Base-by-base conservation (phyloP, 2,113 vertebrate genomes). In the Chloropsis hardwickii region DNA sequence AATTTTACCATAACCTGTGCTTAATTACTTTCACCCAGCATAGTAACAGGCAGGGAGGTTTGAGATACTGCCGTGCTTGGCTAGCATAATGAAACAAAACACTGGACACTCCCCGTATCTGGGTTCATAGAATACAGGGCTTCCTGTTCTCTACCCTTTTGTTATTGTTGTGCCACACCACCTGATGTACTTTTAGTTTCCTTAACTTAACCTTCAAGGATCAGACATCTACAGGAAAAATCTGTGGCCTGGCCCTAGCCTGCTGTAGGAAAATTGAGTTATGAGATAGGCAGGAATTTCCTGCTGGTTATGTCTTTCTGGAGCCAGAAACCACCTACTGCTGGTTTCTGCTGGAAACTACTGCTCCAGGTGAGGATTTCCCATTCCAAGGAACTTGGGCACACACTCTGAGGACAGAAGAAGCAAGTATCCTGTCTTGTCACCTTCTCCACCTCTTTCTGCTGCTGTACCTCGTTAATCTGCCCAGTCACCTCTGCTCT, bases 1-100 rank as follows among this genome's bases (percentile, higher is more conserved):
- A 42, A 22, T 92, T 96, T 97, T 96, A 86, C n/a, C 92, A 76
- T 82, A 96, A 50, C 11, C 40, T 53, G 20, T 58, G 33, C 57
- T 33, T 67, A 37, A 40, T 87, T 89, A 47, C 44, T 78, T 58
- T 19, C 77, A 79, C 27, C 11, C 24, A 24, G 42, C 23, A 29
- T 3, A 50, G 29, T 3, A 69, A 11, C 15, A 35, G 62, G 54
- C 35, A 18, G 21, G 39, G 67, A 56, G 31, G 27, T 70, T 7
- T 31, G 54, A 79, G 44, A 20, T 69, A 8, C 14, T 45, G 47
- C 44, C 4, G 0, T 33, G 4, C 24, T 13, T 56, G 29, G 22
- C 47, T 71, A 10, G 20, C 19, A 37, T 35, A 56, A 24, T n/a
- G 1, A 6, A 33, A 54, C 37, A 44, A 42, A 57, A n/a, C 20